Conservation (phyloP, 2,888 invertebrate species). For the Coelopa pilipes region DNA sequence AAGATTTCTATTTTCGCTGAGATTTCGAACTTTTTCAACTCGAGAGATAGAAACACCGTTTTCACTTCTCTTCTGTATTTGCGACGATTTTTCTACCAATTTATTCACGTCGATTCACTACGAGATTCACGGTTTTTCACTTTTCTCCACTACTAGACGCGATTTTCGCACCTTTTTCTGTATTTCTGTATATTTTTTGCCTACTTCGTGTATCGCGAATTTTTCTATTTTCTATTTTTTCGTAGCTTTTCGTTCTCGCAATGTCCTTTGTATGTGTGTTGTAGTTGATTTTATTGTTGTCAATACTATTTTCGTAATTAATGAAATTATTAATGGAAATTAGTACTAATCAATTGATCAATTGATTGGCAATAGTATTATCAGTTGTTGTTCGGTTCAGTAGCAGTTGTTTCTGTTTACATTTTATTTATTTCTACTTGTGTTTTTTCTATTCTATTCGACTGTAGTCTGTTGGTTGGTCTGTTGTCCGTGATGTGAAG, state of each 20-base stretch:
- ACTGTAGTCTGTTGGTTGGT: not conserved
- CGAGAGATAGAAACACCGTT: too few species aligned
- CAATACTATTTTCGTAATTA: not conserved
- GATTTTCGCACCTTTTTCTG: not conserved
- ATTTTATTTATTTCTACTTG: not conserved
- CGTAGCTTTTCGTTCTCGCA: too few species aligned
- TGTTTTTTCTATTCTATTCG: not conserved
- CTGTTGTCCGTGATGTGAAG: slow-evolving; percentile 1
- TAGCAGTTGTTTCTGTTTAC: not conserved
- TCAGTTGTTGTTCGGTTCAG: not conserved
- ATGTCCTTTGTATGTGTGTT: too few species aligned
- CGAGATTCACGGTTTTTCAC: not conserved
- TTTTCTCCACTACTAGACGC: not conserved
- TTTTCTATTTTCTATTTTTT: not conserved
- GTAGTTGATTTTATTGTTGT: not conserved
- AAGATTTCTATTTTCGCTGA: too few species aligned
- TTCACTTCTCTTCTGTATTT: not conserved
- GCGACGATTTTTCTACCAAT: not conserved
- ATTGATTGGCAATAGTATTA: not conserved
- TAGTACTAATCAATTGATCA: too few species aligned
- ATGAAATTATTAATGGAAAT: not conserved
- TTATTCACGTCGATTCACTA: not conserved
- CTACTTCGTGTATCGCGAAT: not conserved
- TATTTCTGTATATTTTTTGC: not conserved
- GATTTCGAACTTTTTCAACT: not conserved